Conservation (phyloP, 1,140 invertebrate genomes). For the Macrosteles quadrilineatus region DNA sequence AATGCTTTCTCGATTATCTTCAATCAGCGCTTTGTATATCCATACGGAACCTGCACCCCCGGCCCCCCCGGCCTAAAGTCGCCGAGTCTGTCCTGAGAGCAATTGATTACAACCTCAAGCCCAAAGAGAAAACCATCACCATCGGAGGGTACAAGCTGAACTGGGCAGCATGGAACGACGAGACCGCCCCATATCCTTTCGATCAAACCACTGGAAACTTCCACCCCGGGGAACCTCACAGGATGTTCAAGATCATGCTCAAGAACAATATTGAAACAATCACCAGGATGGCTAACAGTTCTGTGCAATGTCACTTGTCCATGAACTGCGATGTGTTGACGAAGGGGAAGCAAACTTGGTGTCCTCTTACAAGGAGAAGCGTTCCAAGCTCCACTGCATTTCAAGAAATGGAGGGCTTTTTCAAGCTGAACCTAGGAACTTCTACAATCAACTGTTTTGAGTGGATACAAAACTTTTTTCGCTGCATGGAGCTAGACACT, state of each 20-base stretch:
- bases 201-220: not conserved
- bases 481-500: too few species aligned
- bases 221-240: not conserved
- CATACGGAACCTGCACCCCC: too few species aligned
- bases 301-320: not conserved
- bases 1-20: too few species aligned
- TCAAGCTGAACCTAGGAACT: not conserved
- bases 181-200: not conserved
- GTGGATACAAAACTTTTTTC: not conserved
- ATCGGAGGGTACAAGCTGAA: not conserved
- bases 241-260: not conserved
- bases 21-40: too few species aligned
- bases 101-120: not conserved
- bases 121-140: not conserved
- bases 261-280: not conserved
- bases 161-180: not conserved
- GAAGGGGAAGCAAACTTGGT: not conserved
- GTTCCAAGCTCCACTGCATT: not conserved
- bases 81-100: not conserved
- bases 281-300: not conserved
- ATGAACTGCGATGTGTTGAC: not conserved
- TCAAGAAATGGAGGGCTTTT: not conserved
- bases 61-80: not conserved
- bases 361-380: not conserved
- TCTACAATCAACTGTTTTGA: not conserved